Percentiles rank a stretch among this genome's conserved stretches.
Evolutionary conservation across 2,888 invertebrate genomes (phyloP).

Genomic region (Zonitis immaculata): DNA sequence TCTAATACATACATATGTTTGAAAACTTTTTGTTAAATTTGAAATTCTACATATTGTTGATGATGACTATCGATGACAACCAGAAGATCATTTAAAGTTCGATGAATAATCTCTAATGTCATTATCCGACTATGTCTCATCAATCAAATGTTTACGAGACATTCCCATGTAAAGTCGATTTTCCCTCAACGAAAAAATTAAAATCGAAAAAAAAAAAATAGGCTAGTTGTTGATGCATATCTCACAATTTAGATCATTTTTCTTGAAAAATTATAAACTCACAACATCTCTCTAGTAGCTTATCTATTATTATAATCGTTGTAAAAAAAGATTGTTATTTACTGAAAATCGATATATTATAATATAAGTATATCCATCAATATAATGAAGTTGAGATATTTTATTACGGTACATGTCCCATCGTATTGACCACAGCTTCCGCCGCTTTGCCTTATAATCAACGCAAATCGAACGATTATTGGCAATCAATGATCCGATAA

Average conservation of each 20-base stretch:
- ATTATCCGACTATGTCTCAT: neutral
- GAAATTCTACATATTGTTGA: neutral
- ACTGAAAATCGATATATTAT: neutral
- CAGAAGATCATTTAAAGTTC: conserved; percentile 1
- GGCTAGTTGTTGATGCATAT: neutral
- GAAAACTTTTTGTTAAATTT: neutral
- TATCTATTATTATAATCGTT: neutral
- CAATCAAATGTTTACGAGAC: neutral
- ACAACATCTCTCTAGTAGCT: too few species aligned
- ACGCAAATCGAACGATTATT: conserved; percentile 47
- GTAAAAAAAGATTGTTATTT: neutral
- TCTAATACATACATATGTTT: neutral
- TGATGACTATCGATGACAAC: conserved; percentile 1
- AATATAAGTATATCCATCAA: neutral
- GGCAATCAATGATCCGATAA: conserved; percentile 47
- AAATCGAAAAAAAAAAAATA: neutral
- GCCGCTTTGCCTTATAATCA: conserved; percentile 47
- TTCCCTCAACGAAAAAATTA: neutral
- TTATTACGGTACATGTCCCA: conserved; percentile 6
- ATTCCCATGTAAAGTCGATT: neutral
- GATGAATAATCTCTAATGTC: conserved; percentile 1
- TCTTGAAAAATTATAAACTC: too few species aligned
- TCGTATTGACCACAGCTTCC: conserved; percentile 42
- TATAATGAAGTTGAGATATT: neutral
- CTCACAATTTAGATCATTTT: neutral